These are phyloP conservation scores for Drosophila kanapiae DNA, from an alignment of 1,140 invertebrate species.

Conservation along the genomic window DNA sequence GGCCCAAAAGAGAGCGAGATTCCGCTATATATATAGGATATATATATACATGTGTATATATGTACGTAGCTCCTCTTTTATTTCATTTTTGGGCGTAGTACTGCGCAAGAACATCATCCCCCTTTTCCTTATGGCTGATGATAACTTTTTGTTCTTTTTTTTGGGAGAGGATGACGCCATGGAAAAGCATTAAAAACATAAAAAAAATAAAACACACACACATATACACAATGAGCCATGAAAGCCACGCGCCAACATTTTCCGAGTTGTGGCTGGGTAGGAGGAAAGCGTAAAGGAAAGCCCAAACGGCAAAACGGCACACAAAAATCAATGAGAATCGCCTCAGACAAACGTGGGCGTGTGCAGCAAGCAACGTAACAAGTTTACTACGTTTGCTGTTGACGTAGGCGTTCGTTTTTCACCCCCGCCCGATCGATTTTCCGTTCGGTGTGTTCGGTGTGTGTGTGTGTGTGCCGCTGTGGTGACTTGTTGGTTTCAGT, in stretches of 20 bases:
- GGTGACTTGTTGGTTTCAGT: slow-evolving; percentile 22
- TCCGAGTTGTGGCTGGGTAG: neutral
- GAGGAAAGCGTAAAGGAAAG: slow-evolving; percentile 17
- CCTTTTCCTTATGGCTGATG: slow-evolving; percentile 38
- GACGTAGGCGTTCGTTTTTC: slow-evolving; percentile 65
- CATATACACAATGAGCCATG: slow-evolving; percentile 66
- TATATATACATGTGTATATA: slow-evolving; percentile 1
- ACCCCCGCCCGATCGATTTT: slow-evolving; percentile 64
- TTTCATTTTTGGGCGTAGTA: slow-evolving; percentile 64
- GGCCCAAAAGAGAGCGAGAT: slow-evolving; percentile 33
- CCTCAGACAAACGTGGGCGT: slow-evolving; percentile 44
- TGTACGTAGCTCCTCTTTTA: slow-evolving; percentile 1
- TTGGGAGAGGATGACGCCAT: slow-evolving; percentile 73
- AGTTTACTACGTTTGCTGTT: slow-evolving; percentile 80
- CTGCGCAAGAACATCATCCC: slow-evolving; percentile 53
- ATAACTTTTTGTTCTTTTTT: slow-evolving; percentile 19
- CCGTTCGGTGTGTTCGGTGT: slow-evolving; percentile 11
- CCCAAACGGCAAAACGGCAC: slow-evolving; percentile 34
- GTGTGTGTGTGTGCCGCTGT: slow-evolving; percentile 12
- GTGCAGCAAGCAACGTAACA: slow-evolving; percentile 38
- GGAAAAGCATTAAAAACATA: slow-evolving; percentile 21
- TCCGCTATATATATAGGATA: slow-evolving; percentile 4
- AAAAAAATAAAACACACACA: neutral
- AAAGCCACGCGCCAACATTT: slow-evolving; percentile 70
- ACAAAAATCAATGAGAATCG: slow-evolving; percentile 47